Conservation (phyloP, 92 coral and sea anemone species). For the Actinernus sp. region DNA sequence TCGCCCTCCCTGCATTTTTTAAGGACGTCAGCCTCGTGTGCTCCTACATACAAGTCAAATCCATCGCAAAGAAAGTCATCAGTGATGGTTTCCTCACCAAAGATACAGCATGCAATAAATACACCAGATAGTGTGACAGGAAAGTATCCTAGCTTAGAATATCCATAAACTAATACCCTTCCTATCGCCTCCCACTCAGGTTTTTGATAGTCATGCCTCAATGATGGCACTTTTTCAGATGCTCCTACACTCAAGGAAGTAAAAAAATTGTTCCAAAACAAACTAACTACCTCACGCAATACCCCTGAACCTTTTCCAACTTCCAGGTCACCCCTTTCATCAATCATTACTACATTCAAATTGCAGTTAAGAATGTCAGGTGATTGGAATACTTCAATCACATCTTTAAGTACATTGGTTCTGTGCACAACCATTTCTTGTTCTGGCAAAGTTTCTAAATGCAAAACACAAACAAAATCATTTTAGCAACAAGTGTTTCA, state of each 20-base stretch:
- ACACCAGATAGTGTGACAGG: slow-evolving; percentile 43
- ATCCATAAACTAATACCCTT: slow-evolving; percentile 25
- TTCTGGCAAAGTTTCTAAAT: too few species aligned
- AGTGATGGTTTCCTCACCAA: slow-evolving; percentile 19
- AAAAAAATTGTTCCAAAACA: neutral
- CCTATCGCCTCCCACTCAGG: slow-evolving; percentile 24
- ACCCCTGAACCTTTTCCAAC: neutral
- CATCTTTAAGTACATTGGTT: neutral
- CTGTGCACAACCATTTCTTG: too few species aligned
- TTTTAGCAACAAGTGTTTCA: too few species aligned
- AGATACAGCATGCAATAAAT: slow-evolving; percentile 30
- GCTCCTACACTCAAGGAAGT: slow-evolving; percentile 26
- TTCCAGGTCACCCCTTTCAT: neutral
- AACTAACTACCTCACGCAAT: neutral
- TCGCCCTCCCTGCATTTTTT: slow-evolving; percentile 21
- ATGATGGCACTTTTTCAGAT: slow-evolving; percentile 21
- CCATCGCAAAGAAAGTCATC: slow-evolving; percentile 29
- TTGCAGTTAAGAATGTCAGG: neutral
- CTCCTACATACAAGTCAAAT: slow-evolving; percentile 22
- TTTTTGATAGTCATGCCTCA: slow-evolving; percentile 45
- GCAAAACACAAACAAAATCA: too few species aligned
- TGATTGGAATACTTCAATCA: neutral
- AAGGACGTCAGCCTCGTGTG: slow-evolving; percentile 37
- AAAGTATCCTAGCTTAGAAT: neutral
- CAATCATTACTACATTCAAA: neutral